Percentiles rank a stretch among this genome's conserved stretches.
phyloP scores from a whole-genome alignment of 2,113 vertebrate species.

The Scytalopus superciliaris region DNA sequence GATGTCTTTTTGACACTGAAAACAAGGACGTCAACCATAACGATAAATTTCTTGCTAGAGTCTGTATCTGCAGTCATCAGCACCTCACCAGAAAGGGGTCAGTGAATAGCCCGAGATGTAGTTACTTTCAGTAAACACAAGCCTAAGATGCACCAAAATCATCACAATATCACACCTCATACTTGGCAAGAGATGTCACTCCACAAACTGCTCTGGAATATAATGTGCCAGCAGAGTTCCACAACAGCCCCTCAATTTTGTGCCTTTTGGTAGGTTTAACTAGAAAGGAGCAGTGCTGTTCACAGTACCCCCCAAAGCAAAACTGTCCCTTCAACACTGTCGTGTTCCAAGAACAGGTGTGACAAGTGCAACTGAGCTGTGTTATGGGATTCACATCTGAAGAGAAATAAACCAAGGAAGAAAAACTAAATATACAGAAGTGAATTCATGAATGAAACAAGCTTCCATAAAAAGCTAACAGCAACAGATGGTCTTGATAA shows the following conservation, averaged over 20 bases:
- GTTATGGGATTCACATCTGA: not conserved
- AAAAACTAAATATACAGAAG: not conserved
- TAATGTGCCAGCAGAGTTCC: not conserved
- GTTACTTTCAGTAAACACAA: not conserved
- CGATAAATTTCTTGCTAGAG: not conserved
- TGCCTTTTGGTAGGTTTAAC: not conserved
- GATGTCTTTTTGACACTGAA: not conserved
- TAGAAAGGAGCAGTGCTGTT: not conserved
- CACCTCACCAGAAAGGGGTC: not conserved
- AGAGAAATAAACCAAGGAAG: not conserved
- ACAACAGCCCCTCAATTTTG: accelerated
- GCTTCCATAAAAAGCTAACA: not conserved
- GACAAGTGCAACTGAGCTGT: not conserved
- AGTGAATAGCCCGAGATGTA: not conserved
- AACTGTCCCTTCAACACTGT: not conserved
- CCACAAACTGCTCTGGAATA: not conserved
- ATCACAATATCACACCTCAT: not conserved
- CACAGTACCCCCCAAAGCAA: not conserved
- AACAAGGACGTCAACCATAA: not conserved
- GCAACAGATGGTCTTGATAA: not conserved
- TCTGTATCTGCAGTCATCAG: not conserved
- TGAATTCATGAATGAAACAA: not conserved
- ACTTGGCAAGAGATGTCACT: not conserved
- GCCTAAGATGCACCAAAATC: not conserved
- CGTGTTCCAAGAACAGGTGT: not conserved